These are phyloP conservation scores for Naso thynnoides DNA, from an alignment of 2,797 vertebrate genomes.

Conservation along the genomic window DNA sequence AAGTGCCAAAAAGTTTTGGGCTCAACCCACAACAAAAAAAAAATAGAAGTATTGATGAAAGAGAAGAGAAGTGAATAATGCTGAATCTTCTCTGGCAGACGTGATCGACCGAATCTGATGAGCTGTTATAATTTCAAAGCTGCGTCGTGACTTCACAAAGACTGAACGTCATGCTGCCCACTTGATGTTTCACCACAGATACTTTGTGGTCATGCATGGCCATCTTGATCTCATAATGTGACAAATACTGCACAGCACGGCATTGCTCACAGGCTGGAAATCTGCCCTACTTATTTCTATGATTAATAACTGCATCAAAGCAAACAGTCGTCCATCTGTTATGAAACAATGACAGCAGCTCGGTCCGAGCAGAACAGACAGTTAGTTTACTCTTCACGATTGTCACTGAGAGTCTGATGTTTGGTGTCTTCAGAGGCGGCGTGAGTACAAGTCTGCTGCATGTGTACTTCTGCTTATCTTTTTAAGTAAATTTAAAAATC, in stretches of 20 bases:
- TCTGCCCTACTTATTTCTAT: conserved; percentile 55
- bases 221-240: conserved; percentile 59
- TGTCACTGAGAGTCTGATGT: conserved; percentile 12
- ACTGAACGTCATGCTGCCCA: conserved; percentile 27
- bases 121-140: conserved; percentile 20
- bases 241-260: conserved; percentile 44
- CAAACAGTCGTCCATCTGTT: conserved; percentile 67
- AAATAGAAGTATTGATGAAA: not conserved
- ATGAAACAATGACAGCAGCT: conserved; percentile 54
- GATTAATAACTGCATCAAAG: conserved; percentile 65
- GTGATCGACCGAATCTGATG: conserved; percentile 35
- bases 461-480: conserved; percentile 17
- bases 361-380: conserved; percentile 38
- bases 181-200: conserved; percentile 48
- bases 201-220: conserved; percentile 29
- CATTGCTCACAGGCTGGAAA: conserved; percentile 59
- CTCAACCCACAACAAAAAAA: not conserved
- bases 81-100: not conserved
- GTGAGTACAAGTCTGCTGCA: not conserved
- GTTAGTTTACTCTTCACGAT: conserved; percentile 15
- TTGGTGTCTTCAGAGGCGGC: conserved; percentile 21
- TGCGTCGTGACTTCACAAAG: conserved; percentile 47
- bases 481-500: conserved; percentile 10
- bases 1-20: not conserved
- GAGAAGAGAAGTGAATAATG: not conserved